A percentile compares a stretch with the other conserved stretches of the same genome.
Conservation (phyloP, 2,888 invertebrate genomes). For the Drosophila maculinotata region DNA sequence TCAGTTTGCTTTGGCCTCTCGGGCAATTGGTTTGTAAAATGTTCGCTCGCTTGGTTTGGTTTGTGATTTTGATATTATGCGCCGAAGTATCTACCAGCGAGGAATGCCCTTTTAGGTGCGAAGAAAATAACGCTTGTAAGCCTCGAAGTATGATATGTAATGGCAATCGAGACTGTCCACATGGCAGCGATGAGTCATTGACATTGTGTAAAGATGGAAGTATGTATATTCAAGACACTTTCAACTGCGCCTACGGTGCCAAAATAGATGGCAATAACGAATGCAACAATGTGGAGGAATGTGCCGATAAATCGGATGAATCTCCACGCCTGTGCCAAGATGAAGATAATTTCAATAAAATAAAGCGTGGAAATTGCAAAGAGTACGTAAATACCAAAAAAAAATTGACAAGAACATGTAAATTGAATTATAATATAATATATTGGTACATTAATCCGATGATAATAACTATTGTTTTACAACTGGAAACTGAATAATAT, state of each 20-base stretch:
- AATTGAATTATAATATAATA: no score
- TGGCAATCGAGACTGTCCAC: slow-evolving; percentile 4
- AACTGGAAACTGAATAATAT: no score
- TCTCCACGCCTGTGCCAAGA: neutral
- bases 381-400: slow-evolving; percentile 9
- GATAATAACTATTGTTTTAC: no score
- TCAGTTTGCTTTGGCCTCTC: neutral
- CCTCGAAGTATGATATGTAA: neutral
- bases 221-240: accelerated
- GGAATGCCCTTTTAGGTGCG: neutral
- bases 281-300: slow-evolving; percentile 27
- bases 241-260: slow-evolving; percentile 19
- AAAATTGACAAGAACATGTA: no score
- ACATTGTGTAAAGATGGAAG: neutral
- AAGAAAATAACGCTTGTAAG: neutral
- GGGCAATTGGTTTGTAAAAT: neutral
- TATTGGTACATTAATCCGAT: no score
- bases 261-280: accelerated
- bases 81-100: no score
- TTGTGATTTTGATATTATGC: neutral
- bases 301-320: slow-evolving; percentile 43
- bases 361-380: neutral
- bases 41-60: neutral
- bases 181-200: slow-evolving; percentile 42
- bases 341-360: accelerated